A percentile compares a stretch with the other conserved stretches of the same genome.
Conservation (phyloP, 1,140 invertebrate genomes). For the Steinernema feltiae region DNA sequence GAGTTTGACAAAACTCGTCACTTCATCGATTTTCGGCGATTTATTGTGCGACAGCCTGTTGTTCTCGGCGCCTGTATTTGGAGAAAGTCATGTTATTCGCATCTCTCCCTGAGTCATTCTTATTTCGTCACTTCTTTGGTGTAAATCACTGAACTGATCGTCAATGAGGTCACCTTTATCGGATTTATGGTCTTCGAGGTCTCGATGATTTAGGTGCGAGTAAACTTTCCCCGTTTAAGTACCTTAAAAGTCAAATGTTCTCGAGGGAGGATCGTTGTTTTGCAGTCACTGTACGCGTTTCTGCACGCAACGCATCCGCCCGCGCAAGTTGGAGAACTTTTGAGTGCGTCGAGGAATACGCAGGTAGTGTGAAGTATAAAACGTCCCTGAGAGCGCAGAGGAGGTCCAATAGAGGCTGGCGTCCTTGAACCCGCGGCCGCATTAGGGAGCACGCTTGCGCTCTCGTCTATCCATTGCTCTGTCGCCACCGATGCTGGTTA, state of each 20-base stretch:
- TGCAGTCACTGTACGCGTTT: background rate
- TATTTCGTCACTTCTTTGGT: no score
- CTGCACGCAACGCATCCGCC: background rate
- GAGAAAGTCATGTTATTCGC: no score
- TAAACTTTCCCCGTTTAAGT: no score
- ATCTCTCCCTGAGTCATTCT: no score
- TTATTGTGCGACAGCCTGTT: no score
- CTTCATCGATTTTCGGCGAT: no score
- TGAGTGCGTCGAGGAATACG: conserved; percentile 10
- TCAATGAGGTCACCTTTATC: no score
- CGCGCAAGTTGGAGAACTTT: conserved; percentile 6
- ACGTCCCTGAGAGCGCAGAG: conserved; percentile 14
- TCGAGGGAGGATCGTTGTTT: background rate
- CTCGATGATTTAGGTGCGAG: no score
- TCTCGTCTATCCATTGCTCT: conserved; percentile 13
- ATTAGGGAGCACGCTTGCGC: conserved; percentile 13
- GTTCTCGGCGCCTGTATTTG: no score
- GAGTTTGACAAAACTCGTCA: background rate
- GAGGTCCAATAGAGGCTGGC: conserved; percentile 13
- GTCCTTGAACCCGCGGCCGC: conserved; percentile 14
- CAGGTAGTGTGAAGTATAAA: conserved; percentile 15
- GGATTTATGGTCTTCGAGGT: no score
- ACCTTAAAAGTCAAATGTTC: background rate
- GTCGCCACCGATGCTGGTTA: conserved; percentile 13
- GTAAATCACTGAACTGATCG: no score